Conservation (phyloP, 2,888 invertebrate genomes). For the Octonoba sinensis region DNA sequence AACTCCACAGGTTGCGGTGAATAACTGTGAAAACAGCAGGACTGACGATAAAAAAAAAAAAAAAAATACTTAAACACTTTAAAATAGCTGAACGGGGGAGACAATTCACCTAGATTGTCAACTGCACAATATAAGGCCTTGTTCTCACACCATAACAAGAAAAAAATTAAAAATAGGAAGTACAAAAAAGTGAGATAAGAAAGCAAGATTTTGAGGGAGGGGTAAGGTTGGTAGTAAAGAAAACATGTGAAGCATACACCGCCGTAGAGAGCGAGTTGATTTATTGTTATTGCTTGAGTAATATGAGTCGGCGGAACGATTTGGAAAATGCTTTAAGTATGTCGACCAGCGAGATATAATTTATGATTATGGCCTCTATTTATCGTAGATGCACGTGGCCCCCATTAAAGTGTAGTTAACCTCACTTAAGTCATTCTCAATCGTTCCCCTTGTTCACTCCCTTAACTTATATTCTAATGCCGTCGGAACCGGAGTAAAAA, state of each 20-base stretch:
- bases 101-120: conserved; percentile 50
- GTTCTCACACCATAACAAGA: conserved; percentile 43
- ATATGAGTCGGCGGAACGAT: conserved; percentile 60
- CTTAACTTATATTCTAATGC: conserved; percentile 59
- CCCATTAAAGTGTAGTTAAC: conserved; percentile 65
- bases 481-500: conserved; percentile 43
- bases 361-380: conserved; percentile 64
- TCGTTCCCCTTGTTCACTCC: conserved; percentile 58
- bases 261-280: conserved; percentile 52
- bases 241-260: conserved; percentile 33
- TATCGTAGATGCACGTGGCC: conserved; percentile 63
- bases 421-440: conserved; percentile 64
- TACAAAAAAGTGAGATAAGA: conserved; percentile 42
- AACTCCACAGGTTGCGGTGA: no score
- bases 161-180: conserved; percentile 19
- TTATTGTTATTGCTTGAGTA: conserved; percentile 64
- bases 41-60: no score
- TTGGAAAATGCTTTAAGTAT: conserved; percentile 59
- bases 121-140: conserved; percentile 25
- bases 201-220: conserved; percentile 59
- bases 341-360: conserved; percentile 62
- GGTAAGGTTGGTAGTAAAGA: conserved; percentile 38
- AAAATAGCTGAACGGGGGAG: conserved; percentile 13
- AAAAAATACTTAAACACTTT: no score
- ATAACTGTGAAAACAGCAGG: no score